phyloP scores from a whole-genome alignment of 1,140 invertebrate genomes.

The Drosophila insularis region DNA sequence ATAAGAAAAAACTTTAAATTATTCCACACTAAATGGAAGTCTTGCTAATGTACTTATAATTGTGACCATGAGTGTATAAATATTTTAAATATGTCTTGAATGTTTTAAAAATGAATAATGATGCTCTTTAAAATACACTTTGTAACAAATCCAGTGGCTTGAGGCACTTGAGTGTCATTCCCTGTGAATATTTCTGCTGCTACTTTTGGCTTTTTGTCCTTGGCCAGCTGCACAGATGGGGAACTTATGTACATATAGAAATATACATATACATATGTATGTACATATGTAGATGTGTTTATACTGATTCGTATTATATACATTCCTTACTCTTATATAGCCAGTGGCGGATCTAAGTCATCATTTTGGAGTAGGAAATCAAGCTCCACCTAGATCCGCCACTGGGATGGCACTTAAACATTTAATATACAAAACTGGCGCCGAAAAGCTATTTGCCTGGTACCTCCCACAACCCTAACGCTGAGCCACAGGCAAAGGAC shows the following conservation, averaged over 20 bases:
- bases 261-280: neutral
- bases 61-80: too few species aligned
- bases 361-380: too few species aligned
- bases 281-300: neutral
- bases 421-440: constrained; percentile 56
- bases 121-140: neutral
- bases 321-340: neutral
- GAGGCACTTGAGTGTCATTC: neutral
- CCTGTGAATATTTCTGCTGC: neutral
- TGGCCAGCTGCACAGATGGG: neutral
- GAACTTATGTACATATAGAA: neutral
- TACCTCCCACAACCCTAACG: constrained; percentile 32
- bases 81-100: neutral
- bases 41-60: too few species aligned
- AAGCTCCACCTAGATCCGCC: too few species aligned
- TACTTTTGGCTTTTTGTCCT: neutral
- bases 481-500: constrained; percentile 56
- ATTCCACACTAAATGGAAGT: too few species aligned
- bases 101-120: neutral
- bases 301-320: neutral
- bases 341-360: too few species aligned
- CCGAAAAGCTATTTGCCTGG: constrained; percentile 47
- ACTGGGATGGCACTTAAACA: neutral
- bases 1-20: too few species aligned
- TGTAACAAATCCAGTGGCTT: neutral